Conservation (phyloP, 30 jellyfish, hydroid and myxozoan genomes). For the Aurelia sp. region DNA sequence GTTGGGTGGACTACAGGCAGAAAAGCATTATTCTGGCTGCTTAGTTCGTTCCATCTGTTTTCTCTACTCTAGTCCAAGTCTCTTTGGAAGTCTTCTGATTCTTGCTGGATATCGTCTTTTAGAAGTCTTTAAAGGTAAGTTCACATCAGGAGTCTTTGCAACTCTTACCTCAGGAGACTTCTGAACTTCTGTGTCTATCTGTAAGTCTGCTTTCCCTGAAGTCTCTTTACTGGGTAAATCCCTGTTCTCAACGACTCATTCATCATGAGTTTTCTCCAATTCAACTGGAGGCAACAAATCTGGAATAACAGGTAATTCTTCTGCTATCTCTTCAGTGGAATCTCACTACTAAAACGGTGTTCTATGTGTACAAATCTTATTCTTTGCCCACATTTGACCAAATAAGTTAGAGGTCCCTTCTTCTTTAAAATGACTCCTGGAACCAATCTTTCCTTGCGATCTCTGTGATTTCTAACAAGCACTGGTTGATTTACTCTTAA, state of each 20-base stretch:
- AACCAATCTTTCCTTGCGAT: slow-evolving; percentile 46
- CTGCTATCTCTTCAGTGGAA: slow-evolving; percentile 55
- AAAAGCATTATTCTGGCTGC: slow-evolving; percentile 44
- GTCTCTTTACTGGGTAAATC: slow-evolving; percentile 50
- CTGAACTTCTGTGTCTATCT: slow-evolving; percentile 31
- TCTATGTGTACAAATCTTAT: slow-evolving; percentile 44
- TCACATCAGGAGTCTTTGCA: slow-evolving; percentile 10
- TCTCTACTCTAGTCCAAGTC: slow-evolving; percentile 36
- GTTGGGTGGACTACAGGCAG: slow-evolving; percentile 63
- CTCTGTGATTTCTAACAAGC: neutral
- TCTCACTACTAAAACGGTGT: slow-evolving; percentile 37
- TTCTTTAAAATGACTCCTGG: slow-evolving; percentile 53
- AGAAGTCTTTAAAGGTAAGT: too few relatives aligned
- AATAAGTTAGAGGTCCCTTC: slow-evolving; percentile 45
- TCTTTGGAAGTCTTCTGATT: slow-evolving; percentile 50
- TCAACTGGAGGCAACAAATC: slow-evolving; percentile 33
- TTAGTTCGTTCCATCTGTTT: slow-evolving; percentile 24
- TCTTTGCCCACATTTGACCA: slow-evolving; percentile 36
- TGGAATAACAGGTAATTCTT: slow-evolving; percentile 47
- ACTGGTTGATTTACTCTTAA: slow-evolving; percentile 21
- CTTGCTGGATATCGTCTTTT: slow-evolving; percentile 36
- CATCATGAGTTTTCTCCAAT: slow-evolving; percentile 42
- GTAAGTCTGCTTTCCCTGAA: slow-evolving; percentile 40
- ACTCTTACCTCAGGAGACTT: slow-evolving; percentile 48
- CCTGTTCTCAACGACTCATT: slow-evolving; percentile 23